phyloP scores from a whole-genome alignment of 2,113 vertebrate species.

The Urocynchramus pylzowi region DNA sequence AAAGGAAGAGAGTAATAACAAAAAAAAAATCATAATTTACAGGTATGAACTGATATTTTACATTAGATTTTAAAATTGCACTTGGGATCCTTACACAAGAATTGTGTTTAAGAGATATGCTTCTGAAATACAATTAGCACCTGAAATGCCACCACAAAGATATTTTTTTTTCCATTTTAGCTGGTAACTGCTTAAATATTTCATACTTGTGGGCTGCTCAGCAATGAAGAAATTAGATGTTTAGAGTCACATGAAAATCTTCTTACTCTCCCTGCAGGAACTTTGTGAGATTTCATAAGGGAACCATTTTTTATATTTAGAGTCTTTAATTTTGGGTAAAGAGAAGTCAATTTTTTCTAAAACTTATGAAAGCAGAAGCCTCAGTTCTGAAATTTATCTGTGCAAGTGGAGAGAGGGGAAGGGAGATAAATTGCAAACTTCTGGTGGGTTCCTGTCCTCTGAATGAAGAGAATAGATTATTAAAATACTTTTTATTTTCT shows the following conservation, averaged over 20 bases:
- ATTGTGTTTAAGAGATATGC: background rate
- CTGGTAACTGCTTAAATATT: background rate
- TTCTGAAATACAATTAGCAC: background rate
- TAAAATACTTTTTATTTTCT: background rate
- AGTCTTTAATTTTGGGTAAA: background rate
- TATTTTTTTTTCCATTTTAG: background rate
- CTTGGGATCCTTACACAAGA: background rate
- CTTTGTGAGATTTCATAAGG: background rate
- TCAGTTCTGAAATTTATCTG: background rate
- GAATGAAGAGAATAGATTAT: background rate
- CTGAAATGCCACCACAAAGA: background rate
- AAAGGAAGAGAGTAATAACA: background rate
- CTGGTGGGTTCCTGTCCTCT: background rate
- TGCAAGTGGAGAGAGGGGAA: background rate
- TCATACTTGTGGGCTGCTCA: background rate
- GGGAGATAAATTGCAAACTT: background rate
- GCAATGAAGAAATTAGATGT: background rate
- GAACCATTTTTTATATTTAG: background rate
- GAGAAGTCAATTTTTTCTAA: background rate
- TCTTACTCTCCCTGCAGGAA: background rate
- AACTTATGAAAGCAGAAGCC: background rate
- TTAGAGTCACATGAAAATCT: background rate
- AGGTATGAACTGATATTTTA: background rate
- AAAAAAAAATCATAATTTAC: background rate
- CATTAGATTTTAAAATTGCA: background rate